Conservation (phyloP, 2,797 vertebrate species). For the Cirrhinus mrigala region DNA sequence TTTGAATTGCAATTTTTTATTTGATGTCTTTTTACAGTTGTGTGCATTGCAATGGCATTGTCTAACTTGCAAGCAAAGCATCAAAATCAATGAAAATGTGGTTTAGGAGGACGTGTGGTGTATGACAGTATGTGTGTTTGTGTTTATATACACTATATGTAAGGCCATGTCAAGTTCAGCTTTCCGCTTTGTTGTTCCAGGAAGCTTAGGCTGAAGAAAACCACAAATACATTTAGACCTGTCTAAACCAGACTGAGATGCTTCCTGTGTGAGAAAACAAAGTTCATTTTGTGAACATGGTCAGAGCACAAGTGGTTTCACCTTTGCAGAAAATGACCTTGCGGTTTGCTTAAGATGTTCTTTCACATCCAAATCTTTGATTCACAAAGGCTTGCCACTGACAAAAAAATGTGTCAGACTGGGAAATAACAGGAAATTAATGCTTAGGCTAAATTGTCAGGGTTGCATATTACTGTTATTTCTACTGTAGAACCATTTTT, state of each 20-base stretch:
- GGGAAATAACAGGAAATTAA: background rate
- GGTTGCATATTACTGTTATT: background rate
- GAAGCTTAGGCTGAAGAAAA: background rate
- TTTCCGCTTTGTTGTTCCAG: background rate
- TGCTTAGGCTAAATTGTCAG: background rate
- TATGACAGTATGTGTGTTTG: background rate
- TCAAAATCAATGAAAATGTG: background rate
- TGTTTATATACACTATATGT: background rate
- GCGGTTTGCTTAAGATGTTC: background rate
- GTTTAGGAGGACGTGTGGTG: background rate
- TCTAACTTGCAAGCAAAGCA: background rate
- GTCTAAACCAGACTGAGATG: too few relatives aligned
- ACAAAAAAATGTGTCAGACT: background rate
- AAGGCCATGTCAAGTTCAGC: too few relatives aligned
- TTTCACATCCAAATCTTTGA: background rate
- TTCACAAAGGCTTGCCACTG: background rate
- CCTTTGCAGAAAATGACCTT: background rate
- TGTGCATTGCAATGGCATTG: background rate
- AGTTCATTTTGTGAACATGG: background rate
- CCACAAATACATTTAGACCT: background rate
- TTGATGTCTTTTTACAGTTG: background rate
- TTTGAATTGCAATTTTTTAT: background rate
- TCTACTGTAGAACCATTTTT: background rate
- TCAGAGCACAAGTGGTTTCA: background rate
- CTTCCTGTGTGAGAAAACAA: background rate